phyloP scores from a whole-genome alignment of 2,888 invertebrate species.

The Synanthedon myopaeformis region DNA sequence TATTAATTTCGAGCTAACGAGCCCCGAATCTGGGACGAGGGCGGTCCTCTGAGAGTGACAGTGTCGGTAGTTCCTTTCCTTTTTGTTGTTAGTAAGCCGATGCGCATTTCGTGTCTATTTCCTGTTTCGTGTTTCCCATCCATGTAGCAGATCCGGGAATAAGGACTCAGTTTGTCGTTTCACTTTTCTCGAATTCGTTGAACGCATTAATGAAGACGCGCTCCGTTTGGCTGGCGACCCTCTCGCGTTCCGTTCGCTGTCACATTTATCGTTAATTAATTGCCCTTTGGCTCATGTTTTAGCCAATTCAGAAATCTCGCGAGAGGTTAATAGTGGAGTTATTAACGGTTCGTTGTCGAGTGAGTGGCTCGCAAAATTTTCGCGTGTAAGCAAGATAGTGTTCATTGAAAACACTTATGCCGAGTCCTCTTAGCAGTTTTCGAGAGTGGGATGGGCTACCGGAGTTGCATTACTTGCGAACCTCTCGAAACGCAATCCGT shows the following conservation, averaged over 20 bases:
- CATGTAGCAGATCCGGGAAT: conserved; percentile 29
- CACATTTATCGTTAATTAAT: conserved; percentile 55
- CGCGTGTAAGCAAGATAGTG: conserved; percentile 11
- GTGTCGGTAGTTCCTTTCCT: conserved; percentile 17
- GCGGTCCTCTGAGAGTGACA: conserved; percentile 12
- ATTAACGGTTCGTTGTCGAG: conserved; percentile 18
- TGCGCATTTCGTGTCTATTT: conserved; percentile 16
- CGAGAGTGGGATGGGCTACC: neutral
- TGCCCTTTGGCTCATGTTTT: conserved; percentile 10
- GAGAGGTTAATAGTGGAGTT: conserved; percentile 14
- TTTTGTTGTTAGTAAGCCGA: conserved; percentile 16
- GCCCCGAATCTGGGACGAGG: conserved; percentile 11
- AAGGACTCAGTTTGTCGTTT: conserved; percentile 44
- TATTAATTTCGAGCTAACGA: conserved; percentile 36
- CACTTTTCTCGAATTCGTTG: conserved; percentile 63
- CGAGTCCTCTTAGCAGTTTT: neutral
- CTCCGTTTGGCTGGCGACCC: conserved; percentile 43
- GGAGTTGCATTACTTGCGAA: conserved; percentile 13
- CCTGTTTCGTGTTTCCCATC: conserved; percentile 22
- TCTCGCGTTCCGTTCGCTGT: conserved; percentile 36
- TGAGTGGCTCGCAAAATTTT: conserved; percentile 6
- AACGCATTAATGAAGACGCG: conserved; percentile 54
- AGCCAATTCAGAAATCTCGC: conserved; percentile 7
- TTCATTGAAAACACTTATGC: conserved; percentile 26
- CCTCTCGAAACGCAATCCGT: conserved; percentile 33